These are phyloP conservation scores for Trissolcus basalis DNA, from an alignment of 1,140 invertebrate genomes.

Conservation along the genomic window DNA sequence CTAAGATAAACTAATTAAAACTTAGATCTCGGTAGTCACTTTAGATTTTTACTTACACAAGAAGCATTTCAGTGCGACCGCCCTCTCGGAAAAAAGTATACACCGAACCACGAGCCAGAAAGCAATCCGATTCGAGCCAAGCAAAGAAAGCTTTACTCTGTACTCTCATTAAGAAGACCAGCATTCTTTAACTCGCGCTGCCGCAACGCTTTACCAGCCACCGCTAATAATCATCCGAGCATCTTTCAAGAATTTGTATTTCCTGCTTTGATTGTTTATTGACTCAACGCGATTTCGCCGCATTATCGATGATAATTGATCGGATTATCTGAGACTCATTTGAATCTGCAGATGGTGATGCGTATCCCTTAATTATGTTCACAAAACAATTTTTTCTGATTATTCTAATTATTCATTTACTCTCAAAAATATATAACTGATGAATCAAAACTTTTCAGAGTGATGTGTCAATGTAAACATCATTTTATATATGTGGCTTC, in stretches of 20 bases:
- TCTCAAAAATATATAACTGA: no score
- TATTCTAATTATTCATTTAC: no score
- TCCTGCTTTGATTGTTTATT: slow-evolving; percentile 4
- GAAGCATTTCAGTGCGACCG: slow-evolving; percentile 75
- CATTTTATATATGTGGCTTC: no score
- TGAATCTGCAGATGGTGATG: no score
- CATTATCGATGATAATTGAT: slow-evolving; percentile 20
- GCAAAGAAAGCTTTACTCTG: slow-evolving; percentile 77
- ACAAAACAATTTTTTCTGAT: no score
- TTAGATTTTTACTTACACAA: slow-evolving; percentile 78
- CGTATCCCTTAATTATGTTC: no score
- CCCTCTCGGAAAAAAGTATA: slow-evolving; percentile 67
- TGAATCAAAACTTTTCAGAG: no score
- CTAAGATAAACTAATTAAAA: slow-evolving; percentile 78
- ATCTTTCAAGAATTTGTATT: slow-evolving; percentile 35
- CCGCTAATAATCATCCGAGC: slow-evolving; percentile 46
- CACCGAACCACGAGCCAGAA: slow-evolving; percentile 65
- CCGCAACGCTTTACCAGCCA: slow-evolving; percentile 22
- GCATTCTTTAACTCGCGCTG: slow-evolving; percentile 67
- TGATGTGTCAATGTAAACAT: no score
- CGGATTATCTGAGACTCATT: slow-evolving; percentile 3
- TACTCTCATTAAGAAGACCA: slow-evolving; percentile 77
- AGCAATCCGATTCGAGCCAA: slow-evolving; percentile 69
- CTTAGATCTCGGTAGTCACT: slow-evolving; percentile 78
- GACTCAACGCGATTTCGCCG: neutral